A percentile compares a stretch with the other conserved stretches of the same genome.
phyloP scores from a whole-genome alignment of 2,888 invertebrate species.

The Capitulum mitella region DNA sequence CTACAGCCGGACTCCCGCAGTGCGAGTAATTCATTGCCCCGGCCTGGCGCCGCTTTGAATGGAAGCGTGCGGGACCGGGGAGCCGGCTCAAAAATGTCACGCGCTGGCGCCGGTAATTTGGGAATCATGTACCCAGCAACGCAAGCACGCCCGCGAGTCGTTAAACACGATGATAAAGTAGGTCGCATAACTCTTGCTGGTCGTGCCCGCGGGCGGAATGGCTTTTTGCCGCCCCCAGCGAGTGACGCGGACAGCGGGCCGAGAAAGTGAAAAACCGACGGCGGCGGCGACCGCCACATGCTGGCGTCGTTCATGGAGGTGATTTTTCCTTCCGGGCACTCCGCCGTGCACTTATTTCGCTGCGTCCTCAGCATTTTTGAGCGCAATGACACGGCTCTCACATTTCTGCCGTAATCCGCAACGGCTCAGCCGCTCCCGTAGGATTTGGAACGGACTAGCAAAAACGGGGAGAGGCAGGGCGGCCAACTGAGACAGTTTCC shows the following conservation, averaged over 20 bases:
- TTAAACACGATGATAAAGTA: background rate
- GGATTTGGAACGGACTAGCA: no score
- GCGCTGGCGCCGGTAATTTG: background rate
- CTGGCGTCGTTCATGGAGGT: background rate
- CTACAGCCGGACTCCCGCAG: no score
- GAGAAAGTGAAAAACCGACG: background rate
- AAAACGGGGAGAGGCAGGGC: no score
- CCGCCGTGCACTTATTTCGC: background rate
- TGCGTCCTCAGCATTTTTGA: background rate
- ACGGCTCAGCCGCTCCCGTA: no score
- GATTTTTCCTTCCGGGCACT: background rate
- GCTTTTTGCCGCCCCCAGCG: background rate
- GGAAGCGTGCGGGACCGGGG: no score
- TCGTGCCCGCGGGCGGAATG: background rate
- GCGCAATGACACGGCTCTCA: background rate
- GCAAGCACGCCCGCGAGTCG: background rate
- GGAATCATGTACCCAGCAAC: background rate
- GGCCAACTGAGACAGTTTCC: no score
- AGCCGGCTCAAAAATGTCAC: background rate
- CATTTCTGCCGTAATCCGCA: background rate
- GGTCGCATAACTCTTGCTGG: no score
- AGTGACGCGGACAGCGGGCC: background rate
- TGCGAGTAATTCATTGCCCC: no score
- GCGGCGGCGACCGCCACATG: background rate
- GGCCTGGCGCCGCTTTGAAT: no score